Evolutionary conservation across 2,888 invertebrate genomes (phyloP), one percentile per base, ranked within the genome.

Genomic region (Pogonocherus hispidulus): DNA sequence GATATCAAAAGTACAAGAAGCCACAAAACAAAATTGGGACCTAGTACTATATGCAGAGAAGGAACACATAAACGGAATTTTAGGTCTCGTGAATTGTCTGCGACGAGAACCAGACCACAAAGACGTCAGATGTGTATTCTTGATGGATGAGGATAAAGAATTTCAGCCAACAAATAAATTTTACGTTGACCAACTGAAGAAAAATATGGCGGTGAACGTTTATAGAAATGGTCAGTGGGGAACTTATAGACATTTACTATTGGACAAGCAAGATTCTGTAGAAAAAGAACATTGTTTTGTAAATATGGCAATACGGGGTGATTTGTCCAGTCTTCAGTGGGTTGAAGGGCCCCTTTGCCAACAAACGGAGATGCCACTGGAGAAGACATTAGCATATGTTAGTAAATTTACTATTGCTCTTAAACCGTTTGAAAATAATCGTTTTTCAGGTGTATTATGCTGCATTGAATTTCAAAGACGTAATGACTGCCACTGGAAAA

Each of bases 401-500:
- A 55, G 68, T 64, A 32, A 18, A 56, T 49, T n/a, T n/a, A n/a
- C n/a, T n/a, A n/a, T n/a, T n/a, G n/a, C n/a, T n/a, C n/a, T n/a
- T n/a, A n/a, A n/a, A n/a, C n/a, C n/a, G n/a, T n/a, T n/a, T n/a
- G n/a, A n/a, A n/a, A n/a, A n/a, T n/a, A n/a, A n/a, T n/a, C n/a
- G n/a, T n/a, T n/a, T 72, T 71, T 16, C 27, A 78, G 75, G 66
- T 73, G 8, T 89, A 92, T 78, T 96, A 93, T 81, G 86, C 95
- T 0, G 90, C 96, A 0, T 84, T 98, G 11, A 99, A 98, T 86
- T 98, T 98, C 90, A 91, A 95, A 80, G 98, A 98, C 84, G 88
- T 98, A 0, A 98, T 98, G 98, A 88, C 95, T 0, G 95, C 97
- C 0, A 95, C 95, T 0, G 98, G 97, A 1, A 95, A 95, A 80